Evolutionary conservation across 35 echinoderm and acorn worm species (phyloP).

Genomic region (Nesometra sesokonis): DNA sequence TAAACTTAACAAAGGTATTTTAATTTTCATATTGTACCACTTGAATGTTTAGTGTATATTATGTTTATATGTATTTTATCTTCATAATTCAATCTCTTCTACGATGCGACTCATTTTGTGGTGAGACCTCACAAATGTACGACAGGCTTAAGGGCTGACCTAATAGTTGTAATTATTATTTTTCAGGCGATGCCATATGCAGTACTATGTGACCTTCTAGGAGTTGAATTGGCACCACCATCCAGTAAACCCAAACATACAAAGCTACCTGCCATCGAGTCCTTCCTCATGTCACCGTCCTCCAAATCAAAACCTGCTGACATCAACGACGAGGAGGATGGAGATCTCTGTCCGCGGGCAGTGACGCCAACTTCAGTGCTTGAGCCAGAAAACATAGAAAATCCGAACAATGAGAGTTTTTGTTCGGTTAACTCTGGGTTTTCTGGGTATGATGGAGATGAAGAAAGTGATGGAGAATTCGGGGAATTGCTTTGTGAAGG

Average conservation of each 20-base stretch:
- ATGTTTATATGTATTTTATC: too few species aligned
- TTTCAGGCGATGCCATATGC: neutral
- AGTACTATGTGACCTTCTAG: neutral
- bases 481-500: neutral
- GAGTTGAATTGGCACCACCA: neutral
- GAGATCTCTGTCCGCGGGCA: neutral
- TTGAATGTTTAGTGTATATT: too few species aligned
- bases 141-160: neutral
- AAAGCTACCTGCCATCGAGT: neutral
- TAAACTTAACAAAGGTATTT: too few species aligned
- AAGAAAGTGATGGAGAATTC: constrained; percentile 7
- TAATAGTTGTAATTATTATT: neutral
- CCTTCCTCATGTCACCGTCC: neutral
- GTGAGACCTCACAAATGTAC: too few species aligned
- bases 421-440: neutral
- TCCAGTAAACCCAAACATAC: neutral
- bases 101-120: too few species aligned
- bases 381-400: neutral
- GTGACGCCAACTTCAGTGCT: neutral
- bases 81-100: too few species aligned
- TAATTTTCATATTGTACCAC: too few species aligned
- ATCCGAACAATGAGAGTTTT: neutral
- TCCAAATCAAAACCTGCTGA: neutral
- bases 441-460: constrained; percentile 5
- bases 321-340: neutral